These are phyloP conservation scores for Megalops cyprinoides DNA, from an alignment of 2,797 vertebrate species.

Conservation along the genomic window DNA sequence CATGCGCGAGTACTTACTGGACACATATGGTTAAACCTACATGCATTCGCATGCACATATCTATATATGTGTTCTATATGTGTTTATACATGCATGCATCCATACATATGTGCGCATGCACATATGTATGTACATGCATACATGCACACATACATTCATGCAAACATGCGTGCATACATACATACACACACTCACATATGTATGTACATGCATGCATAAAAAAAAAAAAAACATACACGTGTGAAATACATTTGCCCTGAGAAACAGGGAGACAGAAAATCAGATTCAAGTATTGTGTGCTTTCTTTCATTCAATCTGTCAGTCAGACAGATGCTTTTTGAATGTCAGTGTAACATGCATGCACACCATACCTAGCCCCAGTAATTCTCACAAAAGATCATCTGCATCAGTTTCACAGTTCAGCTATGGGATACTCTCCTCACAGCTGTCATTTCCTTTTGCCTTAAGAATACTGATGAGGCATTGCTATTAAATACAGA, in stretches of 20 bases:
- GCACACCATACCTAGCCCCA: background rate
- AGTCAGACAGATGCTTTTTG: background rate
- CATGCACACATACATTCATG: background rate
- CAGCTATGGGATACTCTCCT: no score
- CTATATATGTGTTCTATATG: background rate
- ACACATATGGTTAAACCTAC: background rate
- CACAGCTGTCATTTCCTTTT: no score
- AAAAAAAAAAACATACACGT: no score
- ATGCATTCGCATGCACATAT: background rate
- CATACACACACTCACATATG: background rate
- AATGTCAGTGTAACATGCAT: background rate
- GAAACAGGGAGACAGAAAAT: no score
- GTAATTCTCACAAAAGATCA: background rate
- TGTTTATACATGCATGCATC: background rate
- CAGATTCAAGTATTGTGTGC: no score
- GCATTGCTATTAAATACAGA: no score
- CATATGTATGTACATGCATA: background rate
- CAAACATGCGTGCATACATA: background rate
- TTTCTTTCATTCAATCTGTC: background rate
- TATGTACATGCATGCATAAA: no score
- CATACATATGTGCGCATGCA: background rate
- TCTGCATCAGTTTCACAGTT: no score
- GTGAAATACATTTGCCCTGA: no score
- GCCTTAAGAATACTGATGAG: no score
- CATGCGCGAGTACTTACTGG: background rate